Evolutionary conservation across 2,797 vertebrate genomes (phyloP).

Genomic region (Gymnothorax javanicus): DNA sequence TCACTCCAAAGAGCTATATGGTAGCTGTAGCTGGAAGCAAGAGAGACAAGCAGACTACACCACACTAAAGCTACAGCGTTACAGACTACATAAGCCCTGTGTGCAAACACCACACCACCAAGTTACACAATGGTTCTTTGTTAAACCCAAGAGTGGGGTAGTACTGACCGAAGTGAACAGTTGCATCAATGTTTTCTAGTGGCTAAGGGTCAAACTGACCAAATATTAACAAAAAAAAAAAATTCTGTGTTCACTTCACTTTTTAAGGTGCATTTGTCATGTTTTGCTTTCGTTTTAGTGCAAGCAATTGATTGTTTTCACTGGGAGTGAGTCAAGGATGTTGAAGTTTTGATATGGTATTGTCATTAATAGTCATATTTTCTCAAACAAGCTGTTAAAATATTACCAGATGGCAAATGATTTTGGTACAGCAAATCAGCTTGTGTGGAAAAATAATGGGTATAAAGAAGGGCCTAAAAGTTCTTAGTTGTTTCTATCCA

Average conservation of each 20-base stretch:
- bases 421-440: background rate
- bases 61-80: too few species aligned
- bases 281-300: background rate
- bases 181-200: background rate
- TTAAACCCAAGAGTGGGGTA: too few species aligned
- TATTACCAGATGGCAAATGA: conserved; percentile 35
- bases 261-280: background rate
- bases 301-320: conserved; percentile 17
- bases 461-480: background rate
- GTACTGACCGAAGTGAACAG: background rate
- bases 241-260: conserved; percentile 3
- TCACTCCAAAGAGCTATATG: too few species aligned
- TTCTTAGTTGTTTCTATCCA: background rate
- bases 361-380: conserved; percentile 42
- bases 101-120: too few species aligned
- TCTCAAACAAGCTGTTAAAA: conserved; percentile 41
- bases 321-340: conserved; percentile 35
- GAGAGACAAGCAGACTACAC: too few species aligned
- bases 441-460: background rate
- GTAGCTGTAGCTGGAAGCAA: too few species aligned
- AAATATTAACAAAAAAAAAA: background rate
- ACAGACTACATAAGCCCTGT: too few species aligned
- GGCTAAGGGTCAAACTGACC: conserved; percentile 10
- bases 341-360: conserved; percentile 20
- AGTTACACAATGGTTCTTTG: too few species aligned